Evolutionary conservation across 2,888 invertebrate genomes (phyloP).

Genomic region (Piscicola geometra): DNA sequence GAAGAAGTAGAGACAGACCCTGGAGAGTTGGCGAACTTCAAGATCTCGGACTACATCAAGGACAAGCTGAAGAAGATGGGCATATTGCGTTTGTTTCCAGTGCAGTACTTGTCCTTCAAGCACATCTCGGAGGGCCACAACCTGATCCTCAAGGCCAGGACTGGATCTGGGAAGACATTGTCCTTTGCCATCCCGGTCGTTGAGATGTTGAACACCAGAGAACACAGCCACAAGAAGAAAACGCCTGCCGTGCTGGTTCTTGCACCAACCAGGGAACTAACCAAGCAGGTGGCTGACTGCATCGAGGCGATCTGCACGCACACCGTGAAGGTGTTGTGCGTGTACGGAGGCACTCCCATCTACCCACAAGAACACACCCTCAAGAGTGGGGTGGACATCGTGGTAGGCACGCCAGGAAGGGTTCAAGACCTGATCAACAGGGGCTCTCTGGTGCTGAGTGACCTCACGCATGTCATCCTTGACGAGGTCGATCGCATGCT

Average conservation of each 20-base stretch:
- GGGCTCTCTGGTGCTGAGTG: slow-evolving; percentile 46
- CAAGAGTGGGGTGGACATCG: slow-evolving; percentile 49
- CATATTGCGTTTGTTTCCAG: slow-evolving; percentile 26
- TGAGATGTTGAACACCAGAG: slow-evolving; percentile 42
- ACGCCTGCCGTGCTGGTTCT: slow-evolving; percentile 43
- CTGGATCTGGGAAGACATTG: slow-evolving; percentile 53
- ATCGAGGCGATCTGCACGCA: slow-evolving; percentile 43
- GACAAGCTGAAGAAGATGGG: slow-evolving; percentile 26
- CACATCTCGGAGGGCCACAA: slow-evolving; percentile 47
- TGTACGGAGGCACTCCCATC: slow-evolving; percentile 52
- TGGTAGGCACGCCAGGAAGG: slow-evolving; percentile 54
- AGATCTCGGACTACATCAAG: slow-evolving; percentile 44
- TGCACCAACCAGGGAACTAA: slow-evolving; percentile 54
- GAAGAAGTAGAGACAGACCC: background rate
- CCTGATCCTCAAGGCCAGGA: slow-evolving; percentile 46
- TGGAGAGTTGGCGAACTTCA: slow-evolving; percentile 45
- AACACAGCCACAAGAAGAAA: background rate
- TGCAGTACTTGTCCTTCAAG: slow-evolving; percentile 43
- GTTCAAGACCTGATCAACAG: slow-evolving; percentile 49
- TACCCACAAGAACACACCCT: slow-evolving; percentile 44
- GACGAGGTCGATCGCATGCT: slow-evolving; percentile 55
- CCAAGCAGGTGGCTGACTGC: slow-evolving; percentile 50
- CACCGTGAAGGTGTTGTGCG: slow-evolving; percentile 44
- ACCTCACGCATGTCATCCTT: slow-evolving; percentile 50
- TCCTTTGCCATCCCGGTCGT: slow-evolving; percentile 52